Evolutionary conservation across 64 coral and sea anemone species (phyloP).

Genomic region (Acropora tenuis): DNA sequence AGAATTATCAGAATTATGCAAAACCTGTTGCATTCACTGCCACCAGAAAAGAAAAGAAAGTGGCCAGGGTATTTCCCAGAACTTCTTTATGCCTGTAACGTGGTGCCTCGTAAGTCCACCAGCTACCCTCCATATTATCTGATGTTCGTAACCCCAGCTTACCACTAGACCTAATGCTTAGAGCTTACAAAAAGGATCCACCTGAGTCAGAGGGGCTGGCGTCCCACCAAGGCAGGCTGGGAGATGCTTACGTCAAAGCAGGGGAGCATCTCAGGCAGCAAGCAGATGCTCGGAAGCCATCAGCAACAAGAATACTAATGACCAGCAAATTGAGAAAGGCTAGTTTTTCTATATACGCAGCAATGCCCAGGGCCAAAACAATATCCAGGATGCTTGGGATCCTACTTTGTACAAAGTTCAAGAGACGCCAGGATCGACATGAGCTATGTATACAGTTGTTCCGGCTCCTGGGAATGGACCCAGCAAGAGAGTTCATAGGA

Average conservation of each 20-base stretch:
- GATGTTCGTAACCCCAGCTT: slow-evolving; percentile 12
- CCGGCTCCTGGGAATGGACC: neutral
- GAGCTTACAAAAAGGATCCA: neutral
- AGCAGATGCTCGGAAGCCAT: neutral
- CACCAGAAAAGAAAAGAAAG: too few species aligned
- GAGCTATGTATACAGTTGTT: neutral
- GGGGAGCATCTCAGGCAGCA: neutral
- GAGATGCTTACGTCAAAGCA: slow-evolving; percentile 17
- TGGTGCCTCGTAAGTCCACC: slow-evolving; percentile 13
- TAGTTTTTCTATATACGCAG: neutral
- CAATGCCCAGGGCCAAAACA: neutral
- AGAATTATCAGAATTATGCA: too few species aligned
- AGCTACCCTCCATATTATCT: slow-evolving; percentile 7
- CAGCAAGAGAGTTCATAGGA: neutral
- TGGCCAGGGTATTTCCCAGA: neutral
- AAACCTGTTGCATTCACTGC: too few species aligned
- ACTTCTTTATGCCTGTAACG: slow-evolving; percentile 24
- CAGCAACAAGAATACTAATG: slow-evolving; percentile 26
- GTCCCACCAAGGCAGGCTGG: neutral
- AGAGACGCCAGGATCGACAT: neutral
- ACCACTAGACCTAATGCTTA: slow-evolving; percentile 11
- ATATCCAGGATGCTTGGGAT: neutral
- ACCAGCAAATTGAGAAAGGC: neutral
- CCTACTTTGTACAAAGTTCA: neutral
- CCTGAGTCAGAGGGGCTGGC: neutral